Evolutionary conservation across 2,113 vertebrate species (phyloP).

Genomic region (Xyliphius kryptos): DNA sequence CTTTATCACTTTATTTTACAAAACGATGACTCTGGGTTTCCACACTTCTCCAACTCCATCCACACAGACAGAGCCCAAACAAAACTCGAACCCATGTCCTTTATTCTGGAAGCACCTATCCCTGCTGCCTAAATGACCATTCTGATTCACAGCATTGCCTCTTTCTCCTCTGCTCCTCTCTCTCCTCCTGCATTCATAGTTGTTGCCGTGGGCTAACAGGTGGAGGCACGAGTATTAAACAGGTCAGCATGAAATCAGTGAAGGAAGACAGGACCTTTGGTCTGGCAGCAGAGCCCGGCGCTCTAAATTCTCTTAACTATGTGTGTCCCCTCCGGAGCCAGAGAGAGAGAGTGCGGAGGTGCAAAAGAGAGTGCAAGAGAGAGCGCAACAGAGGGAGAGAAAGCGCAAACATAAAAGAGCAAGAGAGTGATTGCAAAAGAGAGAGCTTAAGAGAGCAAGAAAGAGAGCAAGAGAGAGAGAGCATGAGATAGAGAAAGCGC

Average conservation of each 20-base stretch:
- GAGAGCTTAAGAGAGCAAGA: neutral
- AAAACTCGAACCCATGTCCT: conserved; percentile 2
- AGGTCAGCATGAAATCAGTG: conserved; percentile 33
- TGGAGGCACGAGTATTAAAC: conserved; percentile 36
- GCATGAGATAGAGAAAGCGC: too few relatives aligned
- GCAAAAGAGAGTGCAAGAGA: too few relatives aligned
- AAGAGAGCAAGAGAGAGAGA: neutral
- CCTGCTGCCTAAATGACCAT: neutral
- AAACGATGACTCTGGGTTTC: neutral
- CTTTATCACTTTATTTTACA: too few relatives aligned
- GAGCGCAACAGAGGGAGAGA: too few relatives aligned
- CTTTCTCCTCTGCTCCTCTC: conserved; percentile 10
- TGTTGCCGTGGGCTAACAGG: conserved; percentile 17
- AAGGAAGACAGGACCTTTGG: conserved; percentile 19
- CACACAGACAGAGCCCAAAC: neutral
- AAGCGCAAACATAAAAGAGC: too few relatives aligned
- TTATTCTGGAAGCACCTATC: neutral
- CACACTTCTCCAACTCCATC: too few relatives aligned
- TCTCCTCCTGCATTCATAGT: conserved; percentile 21
- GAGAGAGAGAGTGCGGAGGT: neutral
- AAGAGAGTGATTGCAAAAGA: too few relatives aligned
- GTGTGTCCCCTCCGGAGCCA: conserved; percentile 5
- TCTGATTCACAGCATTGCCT: conserved; percentile 10
- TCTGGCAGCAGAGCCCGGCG: conserved; percentile 8
- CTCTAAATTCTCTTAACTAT: conserved; percentile 32